These are phyloP conservation scores for Echeneis naucrates DNA, from an alignment of 2,797 vertebrate genomes.

Conservation along the genomic window DNA sequence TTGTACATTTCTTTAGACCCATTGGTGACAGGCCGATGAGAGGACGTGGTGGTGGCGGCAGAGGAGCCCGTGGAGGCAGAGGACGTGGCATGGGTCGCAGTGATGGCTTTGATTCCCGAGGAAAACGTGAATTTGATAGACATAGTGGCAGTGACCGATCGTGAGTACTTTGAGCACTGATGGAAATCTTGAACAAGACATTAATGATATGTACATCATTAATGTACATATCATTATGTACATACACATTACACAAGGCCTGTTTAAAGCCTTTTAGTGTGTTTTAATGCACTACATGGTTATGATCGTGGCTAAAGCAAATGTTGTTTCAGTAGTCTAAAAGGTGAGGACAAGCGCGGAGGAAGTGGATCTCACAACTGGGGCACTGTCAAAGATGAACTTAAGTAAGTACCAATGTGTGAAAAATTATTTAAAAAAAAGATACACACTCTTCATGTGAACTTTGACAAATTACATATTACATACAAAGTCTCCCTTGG, in stretches of 20 bases:
- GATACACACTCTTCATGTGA: background rate
- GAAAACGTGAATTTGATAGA: slow-evolving; percentile 98
- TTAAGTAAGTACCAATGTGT: slow-evolving; percentile 88
- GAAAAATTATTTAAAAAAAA: background rate
- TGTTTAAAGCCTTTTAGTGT: background rate
- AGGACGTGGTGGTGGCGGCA: slow-evolving; percentile 88
- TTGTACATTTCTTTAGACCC: slow-evolving; percentile 54
- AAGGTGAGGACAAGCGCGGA: slow-evolving; percentile 97
- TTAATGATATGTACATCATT: too few relatives aligned
- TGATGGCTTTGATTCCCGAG: slow-evolving; percentile 96
- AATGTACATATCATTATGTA: too few relatives aligned
- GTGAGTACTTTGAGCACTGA: slow-evolving; percentile 84
- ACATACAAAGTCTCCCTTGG: background rate
- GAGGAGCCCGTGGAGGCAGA: slow-evolving; percentile 87
- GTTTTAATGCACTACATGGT: background rate
- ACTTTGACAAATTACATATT: background rate
- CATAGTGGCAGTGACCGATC: slow-evolving; percentile 98
- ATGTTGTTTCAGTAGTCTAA: slow-evolving; percentile 95
- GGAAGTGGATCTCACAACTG: slow-evolving; percentile 99
- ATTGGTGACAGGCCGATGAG: slow-evolving; percentile 85
- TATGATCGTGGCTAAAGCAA: slow-evolving; percentile 71
- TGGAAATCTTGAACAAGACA: fast-evolving
- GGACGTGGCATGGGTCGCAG: slow-evolving; percentile 94
- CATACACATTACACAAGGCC: background rate
- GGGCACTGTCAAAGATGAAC: slow-evolving; percentile 98